Conservation (phyloP, 2,888 invertebrate species). For the Eupithecia tripunctaria region DNA sequence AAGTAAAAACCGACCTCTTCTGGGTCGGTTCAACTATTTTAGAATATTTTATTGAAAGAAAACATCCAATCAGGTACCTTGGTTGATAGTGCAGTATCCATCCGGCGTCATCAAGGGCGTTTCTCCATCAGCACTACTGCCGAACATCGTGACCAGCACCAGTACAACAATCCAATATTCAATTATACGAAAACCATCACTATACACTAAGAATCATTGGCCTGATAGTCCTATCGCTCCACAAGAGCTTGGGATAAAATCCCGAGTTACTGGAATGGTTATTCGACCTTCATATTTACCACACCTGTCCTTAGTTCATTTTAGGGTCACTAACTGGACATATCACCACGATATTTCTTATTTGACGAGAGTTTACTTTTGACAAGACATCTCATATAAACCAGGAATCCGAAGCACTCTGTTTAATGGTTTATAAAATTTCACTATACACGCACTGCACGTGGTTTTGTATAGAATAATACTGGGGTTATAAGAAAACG, state of each 20-base stretch:
- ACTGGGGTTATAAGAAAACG: constrained; percentile 10
- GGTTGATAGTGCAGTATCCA: constrained; percentile 76
- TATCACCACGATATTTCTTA: neutral
- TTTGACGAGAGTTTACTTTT: neutral
- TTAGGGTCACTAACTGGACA: neutral
- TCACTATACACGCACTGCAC: constrained; percentile 10
- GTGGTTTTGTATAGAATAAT: constrained; percentile 11
- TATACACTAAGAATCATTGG: neutral
- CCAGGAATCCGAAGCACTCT: neutral
- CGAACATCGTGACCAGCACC: constrained; percentile 57
- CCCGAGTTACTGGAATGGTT: neutral
- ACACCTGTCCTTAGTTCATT: neutral
- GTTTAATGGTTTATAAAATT: neutral
- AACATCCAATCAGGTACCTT: constrained; percentile 62
- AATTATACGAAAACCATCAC: neutral
- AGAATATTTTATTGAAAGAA: neutral
- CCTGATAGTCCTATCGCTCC: neutral
- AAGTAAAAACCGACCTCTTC: neutral
- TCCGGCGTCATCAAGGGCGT: constrained; percentile 80
- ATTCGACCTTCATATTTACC: neutral
- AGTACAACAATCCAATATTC: constrained; percentile 1
- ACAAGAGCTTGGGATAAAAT: neutral
- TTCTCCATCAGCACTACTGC: constrained; percentile 69
- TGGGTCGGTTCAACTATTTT: neutral
- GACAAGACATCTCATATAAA: neutral